Conservation (phyloP, 2,888 invertebrate genomes). For the Empis livida region DNA sequence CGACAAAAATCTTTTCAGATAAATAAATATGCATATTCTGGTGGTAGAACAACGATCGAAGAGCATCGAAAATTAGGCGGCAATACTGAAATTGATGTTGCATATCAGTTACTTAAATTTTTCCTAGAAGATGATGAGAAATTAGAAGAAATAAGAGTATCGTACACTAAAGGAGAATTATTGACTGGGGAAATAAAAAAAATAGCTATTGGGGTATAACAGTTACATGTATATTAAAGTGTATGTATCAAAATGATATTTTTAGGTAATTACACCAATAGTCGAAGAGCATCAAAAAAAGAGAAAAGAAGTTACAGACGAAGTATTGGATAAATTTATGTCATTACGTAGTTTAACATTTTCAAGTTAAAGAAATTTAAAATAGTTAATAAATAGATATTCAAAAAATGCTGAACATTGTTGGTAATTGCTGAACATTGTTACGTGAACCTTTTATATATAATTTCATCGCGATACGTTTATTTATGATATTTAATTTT, state of each 20-base stretch:
- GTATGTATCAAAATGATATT: neutral
- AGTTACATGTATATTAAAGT: neutral
- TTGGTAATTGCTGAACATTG: too few species aligned
- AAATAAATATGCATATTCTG: conserved; percentile 95
- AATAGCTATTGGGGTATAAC: conserved; percentile 55
- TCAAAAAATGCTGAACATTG: too few species aligned
- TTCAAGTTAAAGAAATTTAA: too few species aligned
- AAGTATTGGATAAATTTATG: conserved; percentile 72
- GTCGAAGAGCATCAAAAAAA: conserved; percentile 71
- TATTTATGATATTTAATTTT: too few species aligned
- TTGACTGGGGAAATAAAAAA: conserved; percentile 93
- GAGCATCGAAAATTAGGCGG: conserved; percentile 85
- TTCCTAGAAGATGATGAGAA: conserved; percentile 88
- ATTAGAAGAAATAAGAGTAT: conserved; percentile 52
- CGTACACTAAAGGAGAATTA: conserved; percentile 54
- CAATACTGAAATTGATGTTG: conserved; percentile 91
- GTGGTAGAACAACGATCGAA: conserved; percentile 85
- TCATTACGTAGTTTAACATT: conserved; percentile 56
- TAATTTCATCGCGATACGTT: too few species aligned
- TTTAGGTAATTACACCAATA: conserved; percentile 53
- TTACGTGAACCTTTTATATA: too few species aligned
- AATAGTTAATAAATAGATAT: too few species aligned
- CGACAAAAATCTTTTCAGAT: conserved; percentile 40
- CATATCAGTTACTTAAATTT: conserved; percentile 87
- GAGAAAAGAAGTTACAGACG: conserved; percentile 70